Evolutionary conservation across 2,888 invertebrate species (phyloP).

Genomic region (Abrostola tripartita): DNA sequence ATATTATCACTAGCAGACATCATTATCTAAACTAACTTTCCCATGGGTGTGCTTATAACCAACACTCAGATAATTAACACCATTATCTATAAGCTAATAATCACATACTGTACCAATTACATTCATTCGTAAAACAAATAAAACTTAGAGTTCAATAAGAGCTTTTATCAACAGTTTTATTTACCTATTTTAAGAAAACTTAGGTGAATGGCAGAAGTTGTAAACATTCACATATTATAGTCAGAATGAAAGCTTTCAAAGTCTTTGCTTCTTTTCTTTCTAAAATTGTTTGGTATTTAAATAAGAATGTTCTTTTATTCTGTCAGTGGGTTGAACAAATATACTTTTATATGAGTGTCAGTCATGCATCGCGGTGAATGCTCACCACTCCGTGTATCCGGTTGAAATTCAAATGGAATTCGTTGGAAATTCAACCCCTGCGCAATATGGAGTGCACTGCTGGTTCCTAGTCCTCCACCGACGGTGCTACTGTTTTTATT

Average conservation of each 20-base stretch:
- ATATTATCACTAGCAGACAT: too few species aligned
- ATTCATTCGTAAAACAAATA: too few species aligned
- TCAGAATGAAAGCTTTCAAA: neutral
- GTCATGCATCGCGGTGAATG: constrained; percentile 41
- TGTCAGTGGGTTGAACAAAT: constrained; percentile 35
- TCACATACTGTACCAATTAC: too few species aligned
- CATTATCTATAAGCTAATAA: too few species aligned
- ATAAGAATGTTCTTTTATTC: constrained; percentile 18
- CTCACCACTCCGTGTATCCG: constrained; percentile 27
- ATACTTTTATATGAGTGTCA: constrained; percentile 46
- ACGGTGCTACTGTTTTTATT: constrained; percentile 20
- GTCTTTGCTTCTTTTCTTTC: neutral
- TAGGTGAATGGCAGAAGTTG: neutral
- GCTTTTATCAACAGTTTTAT: too few species aligned
- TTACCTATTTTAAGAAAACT: too few species aligned
- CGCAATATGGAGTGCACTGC: constrained; percentile 31
- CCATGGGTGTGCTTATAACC: too few species aligned
- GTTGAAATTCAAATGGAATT: constrained; percentile 52
- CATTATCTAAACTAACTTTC: too few species aligned
- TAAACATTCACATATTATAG: neutral
- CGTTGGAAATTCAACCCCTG: constrained; percentile 38
- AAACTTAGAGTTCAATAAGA: too few species aligned
- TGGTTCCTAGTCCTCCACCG: constrained; percentile 13
- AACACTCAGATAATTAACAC: too few species aligned
- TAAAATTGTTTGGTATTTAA: neutral